Evolutionary conservation across 30 jellyfish, hydroid and myxozoan species (phyloP), one percentile per base, ranked within the genome.

Genomic region (Turritopsis rubra): DNA sequence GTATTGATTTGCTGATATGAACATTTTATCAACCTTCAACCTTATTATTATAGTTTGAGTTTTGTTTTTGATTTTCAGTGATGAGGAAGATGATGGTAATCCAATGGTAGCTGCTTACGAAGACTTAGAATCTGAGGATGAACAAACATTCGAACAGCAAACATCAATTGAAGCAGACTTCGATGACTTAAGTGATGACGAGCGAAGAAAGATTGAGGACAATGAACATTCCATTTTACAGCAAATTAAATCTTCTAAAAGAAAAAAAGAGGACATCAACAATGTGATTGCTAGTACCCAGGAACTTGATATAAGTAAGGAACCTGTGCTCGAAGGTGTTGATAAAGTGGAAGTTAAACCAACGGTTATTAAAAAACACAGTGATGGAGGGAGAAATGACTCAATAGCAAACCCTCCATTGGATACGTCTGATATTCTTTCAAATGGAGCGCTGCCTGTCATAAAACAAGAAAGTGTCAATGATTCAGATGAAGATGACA

Each of bases 101-200:
- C 96, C 96, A 13, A 85, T 82, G 53, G 91, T 88, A 13, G 85
- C 83, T 21, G 88, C 86, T 17, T 85, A 81, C 26, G 90, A 71
- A 21, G 94, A 89, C 65, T 53, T 80, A 28, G 53, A 72, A 4
- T 84, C 91, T 54, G 94, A 84, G 54, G 90, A 87, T 29, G 68
- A 54, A 24, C 52, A 28, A 18, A 28, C 53, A 17, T 68, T 71
- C 13, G 27, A 21, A 13, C 20, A 31, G 26, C 65, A 83, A 53
- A 18, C 28, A 19, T 31, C 60, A 21, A 28, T 27, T 29, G 79
- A 28, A 29, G 80, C 22, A 16, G 87, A 73, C 31, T 66, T 28
- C 28, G 83, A 77, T 21, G 89, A 88, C 22, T 78, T 86, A 52
- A 88, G 96, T 72, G 91, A 81, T 54, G 89, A 71, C 52, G 96